Percentiles rank a stretch among this genome's conserved stretches.
Evolutionary conservation across 2,113 vertebrate species (phyloP).

Genomic region (Lota lota): DNA sequence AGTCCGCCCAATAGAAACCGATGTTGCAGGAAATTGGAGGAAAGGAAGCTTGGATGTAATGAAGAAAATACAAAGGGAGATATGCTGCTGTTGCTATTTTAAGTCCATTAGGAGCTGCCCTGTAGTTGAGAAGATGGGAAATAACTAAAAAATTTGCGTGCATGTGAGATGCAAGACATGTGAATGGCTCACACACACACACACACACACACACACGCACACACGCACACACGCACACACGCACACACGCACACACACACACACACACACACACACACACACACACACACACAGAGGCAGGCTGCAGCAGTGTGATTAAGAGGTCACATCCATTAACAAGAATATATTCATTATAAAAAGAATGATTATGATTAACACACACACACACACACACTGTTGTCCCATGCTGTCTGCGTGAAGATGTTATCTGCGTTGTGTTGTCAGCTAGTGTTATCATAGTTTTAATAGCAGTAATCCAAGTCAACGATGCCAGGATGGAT

Average conservation of each 20-base stretch:
- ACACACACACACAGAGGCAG: constrained; percentile 7
- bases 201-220: constrained; percentile 10
- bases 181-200: neutral
- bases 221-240: constrained; percentile 8
- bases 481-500: no score
- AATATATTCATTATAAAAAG: constrained; percentile 50
- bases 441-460: no score
- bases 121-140: constrained; percentile 52
- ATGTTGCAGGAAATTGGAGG: neutral
- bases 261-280: constrained; percentile 12
- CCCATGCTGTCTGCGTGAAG: no score
- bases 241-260: constrained; percentile 7
- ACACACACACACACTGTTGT: neutral
- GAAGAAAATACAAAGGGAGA: constrained; percentile 19
- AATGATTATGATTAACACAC: constrained; percentile 44
- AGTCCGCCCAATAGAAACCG: neutral
- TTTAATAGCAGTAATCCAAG: no score
- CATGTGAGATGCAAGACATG: neutral
- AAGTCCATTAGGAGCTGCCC: constrained; percentile 50
- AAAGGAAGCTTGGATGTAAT: constrained; percentile 5
- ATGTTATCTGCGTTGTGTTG: no score
- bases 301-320: constrained; percentile 52
- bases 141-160: constrained; percentile 20
- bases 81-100: constrained; percentile 26
- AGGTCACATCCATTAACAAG: constrained; percentile 57